These are phyloP conservation scores for Clivina fossor DNA, from an alignment of 2,888 invertebrate species.

Conservation along the genomic window DNA sequence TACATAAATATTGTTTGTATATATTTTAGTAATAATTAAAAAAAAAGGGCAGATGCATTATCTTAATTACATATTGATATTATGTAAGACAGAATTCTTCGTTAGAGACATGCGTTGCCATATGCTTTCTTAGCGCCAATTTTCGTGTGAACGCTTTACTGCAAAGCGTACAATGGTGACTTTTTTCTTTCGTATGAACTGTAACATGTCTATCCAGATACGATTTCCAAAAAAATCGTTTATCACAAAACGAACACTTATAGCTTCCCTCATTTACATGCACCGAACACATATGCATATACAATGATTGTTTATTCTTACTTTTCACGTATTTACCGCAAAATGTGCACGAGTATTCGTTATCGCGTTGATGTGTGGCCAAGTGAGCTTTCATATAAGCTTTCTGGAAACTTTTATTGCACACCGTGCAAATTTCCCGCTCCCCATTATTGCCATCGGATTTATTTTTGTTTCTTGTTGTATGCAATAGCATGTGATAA, in stretches of 20 bases:
- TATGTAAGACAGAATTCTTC: constrained; percentile 16
- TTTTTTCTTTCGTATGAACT: constrained; percentile 16
- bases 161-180: constrained; percentile 12
- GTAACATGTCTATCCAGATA: constrained; percentile 17
- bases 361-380: constrained; percentile 4
- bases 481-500: constrained; percentile 8
- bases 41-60: neutral
- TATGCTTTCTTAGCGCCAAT: constrained; percentile 12
- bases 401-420: constrained; percentile 12
- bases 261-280: constrained; percentile 17
- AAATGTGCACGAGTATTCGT: constrained; percentile 14
- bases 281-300: constrained; percentile 17
- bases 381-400: constrained; percentile 9
- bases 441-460: neutral
- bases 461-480: neutral
- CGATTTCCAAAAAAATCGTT: constrained; percentile 19
- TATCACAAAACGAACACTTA: constrained; percentile 13
- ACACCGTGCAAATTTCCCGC: constrained; percentile 6
- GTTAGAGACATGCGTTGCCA: constrained; percentile 13
- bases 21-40: neutral
- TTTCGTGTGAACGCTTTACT: constrained; percentile 17
- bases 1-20: neutral
- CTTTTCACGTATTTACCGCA: constrained; percentile 6
- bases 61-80: neutral
- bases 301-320: constrained; percentile 11